Evolutionary conservation across 2,888 invertebrate genomes (phyloP).

Genomic region (Platycnemis pennipes): DNA sequence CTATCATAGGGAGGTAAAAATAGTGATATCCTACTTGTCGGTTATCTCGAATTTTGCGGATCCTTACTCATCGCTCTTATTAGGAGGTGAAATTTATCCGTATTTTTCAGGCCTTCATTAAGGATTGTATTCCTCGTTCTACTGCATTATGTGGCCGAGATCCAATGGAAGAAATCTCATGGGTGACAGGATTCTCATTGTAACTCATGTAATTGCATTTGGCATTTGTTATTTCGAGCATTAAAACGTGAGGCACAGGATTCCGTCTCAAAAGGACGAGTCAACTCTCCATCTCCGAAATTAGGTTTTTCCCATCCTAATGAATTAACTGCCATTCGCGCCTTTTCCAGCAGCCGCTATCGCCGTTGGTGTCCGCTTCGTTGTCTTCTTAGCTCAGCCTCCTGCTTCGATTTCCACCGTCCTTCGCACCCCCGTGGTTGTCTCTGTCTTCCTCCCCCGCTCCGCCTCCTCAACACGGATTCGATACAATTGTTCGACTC

Average conservation of each 20-base stretch:
- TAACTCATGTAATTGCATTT: no score
- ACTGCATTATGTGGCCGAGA: no score
- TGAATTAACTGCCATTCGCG: background rate
- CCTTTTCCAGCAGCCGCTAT: background rate
- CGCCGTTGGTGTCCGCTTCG: background rate
- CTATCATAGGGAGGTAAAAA: no score
- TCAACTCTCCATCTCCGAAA: background rate
- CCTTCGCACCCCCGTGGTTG: background rate
- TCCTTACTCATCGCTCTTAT: no score
- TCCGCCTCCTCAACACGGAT: background rate
- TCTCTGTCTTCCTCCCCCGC: background rate
- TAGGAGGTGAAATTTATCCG: no score
- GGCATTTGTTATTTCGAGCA: background rate
- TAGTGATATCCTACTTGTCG: no score
- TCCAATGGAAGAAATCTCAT: no score
- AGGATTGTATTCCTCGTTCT: no score
- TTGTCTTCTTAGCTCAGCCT: background rate
- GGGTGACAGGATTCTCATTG: no score
- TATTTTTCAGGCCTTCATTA: no score
- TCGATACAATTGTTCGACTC: constrained; percentile 51
- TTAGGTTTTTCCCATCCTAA: background rate
- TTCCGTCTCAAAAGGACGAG: background rate
- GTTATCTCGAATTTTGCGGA: no score
- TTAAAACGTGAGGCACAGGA: background rate
- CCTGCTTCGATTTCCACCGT: background rate